Base-by-base conservation (phyloP, 2,888 invertebrate species). In the Heliconius sara region DNA sequence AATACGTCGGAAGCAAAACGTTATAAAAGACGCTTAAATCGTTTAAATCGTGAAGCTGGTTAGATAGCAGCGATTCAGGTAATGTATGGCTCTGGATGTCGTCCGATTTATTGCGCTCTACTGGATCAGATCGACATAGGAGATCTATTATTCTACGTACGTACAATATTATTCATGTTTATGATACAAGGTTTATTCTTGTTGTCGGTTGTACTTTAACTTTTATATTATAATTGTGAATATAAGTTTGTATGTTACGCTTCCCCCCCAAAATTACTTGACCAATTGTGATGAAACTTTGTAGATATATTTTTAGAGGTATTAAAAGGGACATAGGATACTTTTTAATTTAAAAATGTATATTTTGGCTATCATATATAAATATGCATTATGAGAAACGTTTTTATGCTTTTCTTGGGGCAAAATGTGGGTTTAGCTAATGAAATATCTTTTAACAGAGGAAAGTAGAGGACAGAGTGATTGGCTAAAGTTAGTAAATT, bases 31-130 rank as follows among this genome's bases (percentile, higher is more conserved):
- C 87, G 88, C 88, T 89, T 91, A 90, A 91, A 91, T 90, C 89
- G 89, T 89, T 89, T 91, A 90, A 91, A 91, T 90, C 89, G 89
- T 89, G 91, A 89, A 90, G 90, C 90, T 91, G 91, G 92, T 92
- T 91, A 92, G 92, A 92, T 92, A 91, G 90, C 86, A 87, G 88
- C 90, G 88, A 90, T 91, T 89, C 89, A 87, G 87, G 91, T 91
- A 89, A 92, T 89, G 87, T 91, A 92, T 89, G 89, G 89, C 88
- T 87, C 85, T 86, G 86, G 86, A 86, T 85, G 87, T 84, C 88
- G 86, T 86, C 86, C 88, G 88, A 92, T 92, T 93, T 92, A 92
- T 92, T 87, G 89, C 87, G 87, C 85, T 86, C 71, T 75, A 75
- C 57, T 78, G 77, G 73, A 81, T 79, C 79, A 75, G 71, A 76